Evolutionary conservation across 2,888 invertebrate genomes (phyloP), one percentile per base, ranked within the genome.

Genomic region (Raillietiella orientalis): DNA sequence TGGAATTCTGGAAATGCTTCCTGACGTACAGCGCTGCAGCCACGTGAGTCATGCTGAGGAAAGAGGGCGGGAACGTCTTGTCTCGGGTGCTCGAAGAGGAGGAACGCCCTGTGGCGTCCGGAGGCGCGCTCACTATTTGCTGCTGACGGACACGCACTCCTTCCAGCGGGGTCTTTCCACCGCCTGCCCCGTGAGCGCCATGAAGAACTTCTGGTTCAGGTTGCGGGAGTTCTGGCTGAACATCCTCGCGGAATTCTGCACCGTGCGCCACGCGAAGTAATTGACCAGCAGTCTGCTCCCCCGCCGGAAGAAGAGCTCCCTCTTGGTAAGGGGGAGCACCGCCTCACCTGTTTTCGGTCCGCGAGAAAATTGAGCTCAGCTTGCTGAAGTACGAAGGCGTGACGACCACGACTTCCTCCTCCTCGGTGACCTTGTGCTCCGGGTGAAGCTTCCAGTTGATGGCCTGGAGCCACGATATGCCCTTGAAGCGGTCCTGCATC

Each of bases 191-290:
- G 67, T 67, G 5, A 79, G 52, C 0, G 64, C 64, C 1, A 72
- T 69, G 27, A 66, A 64, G 46, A 72, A 82, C 17, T 64, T 58
- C 26, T 77, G 49, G 41, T 77, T 74, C 1, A 74, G 53, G 26
- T 66, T 62, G 4, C 77, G 57, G 30, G 74, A 55, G 28, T 58
- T 57, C 26, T 77, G 72, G 1, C 62, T 66, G 31, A 84, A 49
- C 44, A 74, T 82, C 3, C 66, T 62, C 5, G 43, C 39, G 28
- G 46, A 38, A 0, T 72, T 66, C 4, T 69, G 66, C 0, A 72
- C 67, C 1, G 69, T 71, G 27, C 82, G 58, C 82, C 84, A 84
- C 61, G 82, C 61, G 36, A 75, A 63, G 42, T 87, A 87, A 51
- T 87, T 87, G 3, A 82, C 75, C 38, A 67, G 57, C 3, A 59